These are phyloP conservation scores for Drosophila prosaltans DNA, from an alignment of 1,140 invertebrate species.

Conservation along the genomic window DNA sequence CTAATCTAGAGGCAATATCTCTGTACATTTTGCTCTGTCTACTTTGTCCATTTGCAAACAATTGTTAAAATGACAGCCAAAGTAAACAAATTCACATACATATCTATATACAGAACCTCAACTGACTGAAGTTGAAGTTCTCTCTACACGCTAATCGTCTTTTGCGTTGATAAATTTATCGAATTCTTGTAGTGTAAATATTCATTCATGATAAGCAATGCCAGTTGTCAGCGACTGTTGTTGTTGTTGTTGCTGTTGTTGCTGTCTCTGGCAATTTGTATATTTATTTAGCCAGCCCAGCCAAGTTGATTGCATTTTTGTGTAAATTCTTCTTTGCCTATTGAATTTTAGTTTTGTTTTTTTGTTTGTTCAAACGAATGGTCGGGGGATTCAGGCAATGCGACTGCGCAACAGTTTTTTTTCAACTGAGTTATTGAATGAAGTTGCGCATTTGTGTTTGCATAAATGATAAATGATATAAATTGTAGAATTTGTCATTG, in stretches of 20 bases:
- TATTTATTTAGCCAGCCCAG: conserved; percentile 12
- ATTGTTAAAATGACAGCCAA: neutral
- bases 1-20: conserved; percentile 8
- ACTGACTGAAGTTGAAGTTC: neutral
- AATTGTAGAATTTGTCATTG: conserved; percentile 7
- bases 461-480: conserved; percentile 10
- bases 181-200: conserved; percentile 17
- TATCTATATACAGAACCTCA: neutral
- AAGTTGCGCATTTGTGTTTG: conserved; percentile 4
- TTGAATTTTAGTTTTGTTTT: neutral
- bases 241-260: conserved; percentile 5
- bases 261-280: conserved; percentile 14
- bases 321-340: conserved; percentile 17
- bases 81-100: neutral
- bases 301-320: conserved; percentile 21
- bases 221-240: conserved; percentile 16
- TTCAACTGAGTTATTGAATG: conserved; percentile 5
- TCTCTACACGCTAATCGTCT: conserved; percentile 13
- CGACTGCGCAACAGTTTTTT: conserved; percentile 11
- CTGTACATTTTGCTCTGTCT: neutral
- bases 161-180: conserved; percentile 21
- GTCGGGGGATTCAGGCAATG: neutral
- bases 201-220: conserved; percentile 23
- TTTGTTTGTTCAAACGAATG: conserved; percentile 5
- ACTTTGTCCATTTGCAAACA: neutral